Percentiles rank a stretch among this genome's conserved stretches.
phyloP scores from a whole-genome alignment of 2,797 vertebrate species.

The Scolopax rusticola region DNA sequence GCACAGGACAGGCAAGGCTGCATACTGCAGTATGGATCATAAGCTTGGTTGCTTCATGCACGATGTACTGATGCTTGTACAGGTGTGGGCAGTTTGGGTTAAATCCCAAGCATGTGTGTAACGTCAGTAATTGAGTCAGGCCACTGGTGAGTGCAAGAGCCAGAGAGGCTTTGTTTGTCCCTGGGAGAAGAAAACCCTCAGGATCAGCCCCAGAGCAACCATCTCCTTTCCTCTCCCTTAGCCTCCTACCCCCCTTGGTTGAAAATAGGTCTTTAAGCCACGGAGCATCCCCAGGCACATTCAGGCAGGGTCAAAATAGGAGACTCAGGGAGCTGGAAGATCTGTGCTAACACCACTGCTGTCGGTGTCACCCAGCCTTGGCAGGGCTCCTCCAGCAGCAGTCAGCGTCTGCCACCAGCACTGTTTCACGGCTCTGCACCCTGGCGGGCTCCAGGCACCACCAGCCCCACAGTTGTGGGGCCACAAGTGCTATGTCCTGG shows the following conservation, averaged over 20 bases:
- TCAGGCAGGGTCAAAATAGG: not conserved
- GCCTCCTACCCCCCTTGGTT: not conserved
- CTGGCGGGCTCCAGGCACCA: not conserved
- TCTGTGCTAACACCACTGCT: not conserved
- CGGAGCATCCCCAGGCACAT: not conserved
- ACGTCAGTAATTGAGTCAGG: not conserved
- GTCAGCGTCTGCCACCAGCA: not conserved
- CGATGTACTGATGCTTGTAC: not conserved
- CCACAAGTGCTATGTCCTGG: rapidly evolving
- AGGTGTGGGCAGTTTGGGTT: not conserved
- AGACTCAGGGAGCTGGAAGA: not conserved
- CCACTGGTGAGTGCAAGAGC: not conserved
- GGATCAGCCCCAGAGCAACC: not conserved
- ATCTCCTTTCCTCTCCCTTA: not conserved
- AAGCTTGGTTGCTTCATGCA: not conserved
- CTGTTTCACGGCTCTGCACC: rapidly evolving
- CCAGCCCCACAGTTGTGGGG: not conserved
- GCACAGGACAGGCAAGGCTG: not conserved
- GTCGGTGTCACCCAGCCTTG: rapidly evolving
- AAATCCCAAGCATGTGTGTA: not conserved
- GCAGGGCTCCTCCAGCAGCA: not conserved
- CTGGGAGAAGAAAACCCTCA: not conserved
- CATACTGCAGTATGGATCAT: not conserved
- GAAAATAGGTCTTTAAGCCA: not conserved
- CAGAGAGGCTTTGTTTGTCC: not conserved